A percentile compares a stretch with the other conserved stretches of the same genome.
Evolutionary conservation across 35 echinoderm and acorn worm species (phyloP).

Genomic region (Patiria miniata): DNA sequence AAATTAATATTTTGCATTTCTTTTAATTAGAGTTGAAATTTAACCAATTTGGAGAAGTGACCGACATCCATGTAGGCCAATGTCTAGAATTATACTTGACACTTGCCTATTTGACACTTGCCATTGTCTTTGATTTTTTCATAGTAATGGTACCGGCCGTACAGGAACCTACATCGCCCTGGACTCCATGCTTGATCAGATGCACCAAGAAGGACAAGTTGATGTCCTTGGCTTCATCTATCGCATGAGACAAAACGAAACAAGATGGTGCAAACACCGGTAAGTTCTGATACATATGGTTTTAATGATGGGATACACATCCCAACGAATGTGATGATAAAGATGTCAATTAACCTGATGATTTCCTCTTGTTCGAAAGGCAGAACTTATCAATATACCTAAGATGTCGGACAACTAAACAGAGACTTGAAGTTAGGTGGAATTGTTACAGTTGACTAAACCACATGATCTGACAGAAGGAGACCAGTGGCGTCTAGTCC

Average conservation of each 20-base stretch:
- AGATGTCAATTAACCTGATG: too few relatives aligned
- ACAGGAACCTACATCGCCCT: conserved; percentile 74
- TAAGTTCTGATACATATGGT: conserved; percentile 51
- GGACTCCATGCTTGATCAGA: conserved; percentile 75
- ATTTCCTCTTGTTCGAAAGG: too few relatives aligned
- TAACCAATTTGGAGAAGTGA: too few relatives aligned
- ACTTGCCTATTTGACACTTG: too few relatives aligned
- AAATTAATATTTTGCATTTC: too few relatives aligned
- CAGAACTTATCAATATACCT: too few relatives aligned
- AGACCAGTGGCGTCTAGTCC: not conserved
- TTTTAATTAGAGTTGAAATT: too few relatives aligned
- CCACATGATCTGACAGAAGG: not conserved
- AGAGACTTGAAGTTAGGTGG: not conserved
- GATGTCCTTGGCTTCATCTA: conserved; percentile 63
- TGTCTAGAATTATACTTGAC: too few relatives aligned
- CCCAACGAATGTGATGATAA: too few relatives aligned
- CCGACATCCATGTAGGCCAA: too few relatives aligned
- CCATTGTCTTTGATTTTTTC: not conserved
- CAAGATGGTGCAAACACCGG: conserved; percentile 72
- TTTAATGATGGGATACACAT: too few relatives aligned
- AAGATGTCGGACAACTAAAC: too few relatives aligned
- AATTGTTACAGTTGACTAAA: not conserved
- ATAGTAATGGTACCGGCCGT: conserved; percentile 73
- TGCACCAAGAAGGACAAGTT: conserved; percentile 37
- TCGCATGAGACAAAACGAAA: conserved; percentile 57